A percentile compares a stretch with the other conserved stretches of the same genome.
Conservation (phyloP, 2,113 vertebrate genomes). For the Sinocyclocheilus anshuiensis region DNA sequence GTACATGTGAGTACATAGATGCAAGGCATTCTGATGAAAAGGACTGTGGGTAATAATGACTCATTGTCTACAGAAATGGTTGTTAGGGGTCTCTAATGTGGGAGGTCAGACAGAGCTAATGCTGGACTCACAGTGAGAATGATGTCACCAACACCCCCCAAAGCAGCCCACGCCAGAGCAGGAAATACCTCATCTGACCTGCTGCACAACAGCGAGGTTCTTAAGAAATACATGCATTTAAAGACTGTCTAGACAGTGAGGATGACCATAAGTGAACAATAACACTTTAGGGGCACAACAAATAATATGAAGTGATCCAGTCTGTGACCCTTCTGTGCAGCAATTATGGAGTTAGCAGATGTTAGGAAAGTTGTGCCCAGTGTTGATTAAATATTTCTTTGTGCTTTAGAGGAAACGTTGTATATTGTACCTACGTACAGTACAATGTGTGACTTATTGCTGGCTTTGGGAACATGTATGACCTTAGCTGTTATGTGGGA, state of each 20-base stretch:
- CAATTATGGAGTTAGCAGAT: background rate
- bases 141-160: background rate
- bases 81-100: background rate
- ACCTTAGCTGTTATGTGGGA: background rate
- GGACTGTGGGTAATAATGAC: background rate
- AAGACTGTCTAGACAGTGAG: background rate
- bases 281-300: background rate
- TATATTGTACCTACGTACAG: background rate
- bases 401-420: background rate
- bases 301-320: background rate
- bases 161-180: background rate
- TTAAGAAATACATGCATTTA: background rate
- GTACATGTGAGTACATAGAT: background rate
- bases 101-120: background rate
- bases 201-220: background rate
- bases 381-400: background rate
- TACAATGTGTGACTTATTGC: background rate
- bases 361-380: background rate
- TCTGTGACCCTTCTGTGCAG: too few species aligned
- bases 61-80: background rate
- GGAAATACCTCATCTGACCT: constrained; percentile 45
- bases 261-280: background rate
- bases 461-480: background rate
- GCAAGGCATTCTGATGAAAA: background rate
- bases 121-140: background rate